Base-by-base conservation (phyloP, 2,113 vertebrate species). In the Oreochromis spilurus region DNA sequence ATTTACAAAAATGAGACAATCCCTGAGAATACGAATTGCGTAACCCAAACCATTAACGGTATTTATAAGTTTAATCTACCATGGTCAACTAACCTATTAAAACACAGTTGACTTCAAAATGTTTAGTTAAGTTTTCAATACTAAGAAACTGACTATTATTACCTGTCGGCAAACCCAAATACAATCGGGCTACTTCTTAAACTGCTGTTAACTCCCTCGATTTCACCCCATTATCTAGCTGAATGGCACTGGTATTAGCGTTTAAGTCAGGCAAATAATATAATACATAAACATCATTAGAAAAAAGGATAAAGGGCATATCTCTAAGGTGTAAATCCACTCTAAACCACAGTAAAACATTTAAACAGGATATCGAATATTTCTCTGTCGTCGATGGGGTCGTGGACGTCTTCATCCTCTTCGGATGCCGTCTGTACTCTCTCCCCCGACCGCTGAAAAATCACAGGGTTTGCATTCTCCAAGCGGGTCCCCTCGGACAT, bases 351-450 rank as follows among this genome's bases (percentile, higher is more conserved):
- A 70, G 1, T 13, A 70, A 1, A 31, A 26, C 5, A 17, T 2
- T 3, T 8, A 6, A 58, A 34, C 45, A 91, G 94, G 95, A 96
- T 96, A 96, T 96, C 95, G 45, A 96, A 96, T 40, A 96, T 95
- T 60, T 96, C 95, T 48, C 95, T 84, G 81, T 95, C 93, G 84
- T 96, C 95, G 81, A 96, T 93, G 19, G 92, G 92, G 53, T 96
- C 95, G 2, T 94, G 90, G 3, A 95, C 79, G 40, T 95, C 91
- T 45, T 95, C 94, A 5, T 95, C 93, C 82, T 90, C 94, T 1
- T 96, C 95, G 0, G 84, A 54, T 1, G 84, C 82, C 0, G 94
- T 91, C 52, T 89, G 78, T 79, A 87, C 82, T 31, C 95, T 87
- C 19, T 93, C 95, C 4, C 86, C 92, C 0, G 92, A 92, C 88